phyloP scores from a whole-genome alignment of 2,797 vertebrate genomes.

The Neoniphon sammara region DNA sequence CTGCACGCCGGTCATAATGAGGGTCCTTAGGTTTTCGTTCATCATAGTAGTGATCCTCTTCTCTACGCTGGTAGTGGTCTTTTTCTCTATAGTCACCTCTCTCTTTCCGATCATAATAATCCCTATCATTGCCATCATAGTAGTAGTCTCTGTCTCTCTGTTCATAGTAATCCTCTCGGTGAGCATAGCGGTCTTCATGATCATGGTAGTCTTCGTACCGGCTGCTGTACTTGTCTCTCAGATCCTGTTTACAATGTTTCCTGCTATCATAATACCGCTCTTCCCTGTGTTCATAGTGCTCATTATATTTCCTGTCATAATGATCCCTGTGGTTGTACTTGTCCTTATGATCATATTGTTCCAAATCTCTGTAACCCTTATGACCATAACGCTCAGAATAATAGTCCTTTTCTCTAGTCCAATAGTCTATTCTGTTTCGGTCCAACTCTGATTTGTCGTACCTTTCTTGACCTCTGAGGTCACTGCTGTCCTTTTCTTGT shows the following conservation, averaged over 20 bases:
- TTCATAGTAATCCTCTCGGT: conserved; percentile 58
- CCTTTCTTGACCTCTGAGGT: conserved; percentile 63
- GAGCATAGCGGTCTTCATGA: conserved; percentile 44
- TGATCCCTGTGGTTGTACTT: conserved; percentile 57
- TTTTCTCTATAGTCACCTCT: conserved; percentile 60
- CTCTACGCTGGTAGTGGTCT: conserved; percentile 60
- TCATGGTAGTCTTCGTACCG: conserved; percentile 64
- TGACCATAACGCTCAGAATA: conserved; percentile 47
- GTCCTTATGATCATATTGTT: conserved; percentile 60
- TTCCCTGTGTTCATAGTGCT: conserved; percentile 63
- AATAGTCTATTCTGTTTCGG: conserved; percentile 61
- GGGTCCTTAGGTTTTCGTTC: conserved; percentile 63
- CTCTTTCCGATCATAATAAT: conserved; percentile 70
- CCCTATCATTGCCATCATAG: conserved; percentile 52
- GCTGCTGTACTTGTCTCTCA: conserved; percentile 66
- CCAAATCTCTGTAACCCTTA: conserved; percentile 51
- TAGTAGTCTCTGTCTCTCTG: conserved; percentile 58
- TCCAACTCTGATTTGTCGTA: conserved; percentile 56
- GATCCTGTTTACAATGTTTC: conserved; percentile 52
- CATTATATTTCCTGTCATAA: conserved; percentile 62
- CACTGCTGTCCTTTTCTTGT: conserved; percentile 52
- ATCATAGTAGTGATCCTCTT: conserved; percentile 62
- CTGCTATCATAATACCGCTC: conserved; percentile 60
- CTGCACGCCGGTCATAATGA: conserved; percentile 48
- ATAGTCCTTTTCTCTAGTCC: conserved; percentile 53